A percentile compares a stretch with the other conserved stretches of the same genome.
phyloP scores from a whole-genome alignment of 2,888 invertebrate species.

The Cartodere bifasciata region DNA sequence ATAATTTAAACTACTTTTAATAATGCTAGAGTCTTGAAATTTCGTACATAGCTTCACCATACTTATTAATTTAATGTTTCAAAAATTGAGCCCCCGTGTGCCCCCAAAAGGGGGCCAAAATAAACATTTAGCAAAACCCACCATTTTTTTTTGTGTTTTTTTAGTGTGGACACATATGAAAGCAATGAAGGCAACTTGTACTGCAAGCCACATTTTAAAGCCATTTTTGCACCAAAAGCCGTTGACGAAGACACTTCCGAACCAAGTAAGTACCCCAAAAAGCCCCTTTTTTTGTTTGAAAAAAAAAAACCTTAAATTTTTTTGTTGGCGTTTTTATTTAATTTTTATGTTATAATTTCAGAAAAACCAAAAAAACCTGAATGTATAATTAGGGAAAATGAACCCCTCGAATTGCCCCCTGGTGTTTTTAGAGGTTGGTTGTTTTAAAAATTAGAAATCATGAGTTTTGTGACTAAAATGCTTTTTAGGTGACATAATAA shows the following conservation, averaged over 20 bases:
- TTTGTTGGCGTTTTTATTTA: conserved; percentile 2
- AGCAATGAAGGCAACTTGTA: conserved; percentile 82
- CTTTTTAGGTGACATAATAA: no score
- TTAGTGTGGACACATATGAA: conserved; percentile 82
- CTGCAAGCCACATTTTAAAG: conserved; percentile 88
- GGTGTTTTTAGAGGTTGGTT: conserved; percentile 78
- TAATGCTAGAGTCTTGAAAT: no score
- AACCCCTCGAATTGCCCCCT: conserved; percentile 78
- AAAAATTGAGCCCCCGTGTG: no score
- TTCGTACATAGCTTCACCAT: no score
- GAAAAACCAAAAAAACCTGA: conserved; percentile 65
- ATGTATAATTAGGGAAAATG: conserved; percentile 84
- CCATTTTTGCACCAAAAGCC: conserved; percentile 82
- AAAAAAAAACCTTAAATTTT: not conserved
- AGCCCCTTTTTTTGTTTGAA: conserved; percentile 1
- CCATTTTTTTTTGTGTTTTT: conserved; percentile 22
- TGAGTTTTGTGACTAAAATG: no score
- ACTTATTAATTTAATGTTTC: no score
- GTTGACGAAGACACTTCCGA: conserved; percentile 55
- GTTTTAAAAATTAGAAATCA: no score
- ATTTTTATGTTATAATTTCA: conserved; percentile 25
- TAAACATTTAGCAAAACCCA: conserved; percentile 1
- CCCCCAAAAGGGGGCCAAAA: no score
- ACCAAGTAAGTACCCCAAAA: conserved; percentile 42
- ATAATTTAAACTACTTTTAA: no score